These are phyloP conservation scores for Potamilus streckersoni DNA, from an alignment of 1,140 invertebrate species.

Conservation along the genomic window DNA sequence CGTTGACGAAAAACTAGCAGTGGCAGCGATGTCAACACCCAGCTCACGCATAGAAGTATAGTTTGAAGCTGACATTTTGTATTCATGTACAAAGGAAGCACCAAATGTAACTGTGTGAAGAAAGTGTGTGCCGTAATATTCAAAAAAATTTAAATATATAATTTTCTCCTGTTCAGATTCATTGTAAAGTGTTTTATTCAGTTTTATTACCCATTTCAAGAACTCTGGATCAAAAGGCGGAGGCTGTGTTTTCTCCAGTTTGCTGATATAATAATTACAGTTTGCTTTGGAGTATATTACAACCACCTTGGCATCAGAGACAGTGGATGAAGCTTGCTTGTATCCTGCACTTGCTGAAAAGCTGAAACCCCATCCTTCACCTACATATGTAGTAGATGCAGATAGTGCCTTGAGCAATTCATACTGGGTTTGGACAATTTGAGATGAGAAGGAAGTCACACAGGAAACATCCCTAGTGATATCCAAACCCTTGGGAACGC, in stretches of 20 bases:
- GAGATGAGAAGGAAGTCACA: conserved; percentile 7
- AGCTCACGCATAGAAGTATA: not conserved
- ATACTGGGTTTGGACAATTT: conserved; percentile 9
- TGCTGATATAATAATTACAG: conserved; percentile 10
- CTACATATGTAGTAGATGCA: not conserved
- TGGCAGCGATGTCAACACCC: not conserved
- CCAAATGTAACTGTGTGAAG: conserved; percentile 6
- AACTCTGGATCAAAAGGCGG: conserved; percentile 1
- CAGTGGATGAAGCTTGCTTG: not conserved
- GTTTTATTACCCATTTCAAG: not conserved
- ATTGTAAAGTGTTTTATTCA: not conserved
- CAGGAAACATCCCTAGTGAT: conserved; percentile 3
- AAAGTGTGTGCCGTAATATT: conserved; percentile 7
- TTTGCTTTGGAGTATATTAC: not conserved
- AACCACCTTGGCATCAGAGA: not conserved
- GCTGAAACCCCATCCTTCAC: not conserved
- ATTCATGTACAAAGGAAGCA: conserved; percentile 1
- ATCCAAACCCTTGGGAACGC: conserved; percentile 2
- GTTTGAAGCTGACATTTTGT: conserved; percentile 3
- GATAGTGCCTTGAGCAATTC: conserved; percentile 1
- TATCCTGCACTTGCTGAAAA: not conserved
- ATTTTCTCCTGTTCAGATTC: not conserved
- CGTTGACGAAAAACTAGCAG: not conserved
- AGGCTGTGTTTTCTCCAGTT: not conserved
- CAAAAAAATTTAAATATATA: conserved; percentile 1